Conservation (phyloP, 2,797 vertebrate genomes). For the Gymnocypris eckloni region DNA sequence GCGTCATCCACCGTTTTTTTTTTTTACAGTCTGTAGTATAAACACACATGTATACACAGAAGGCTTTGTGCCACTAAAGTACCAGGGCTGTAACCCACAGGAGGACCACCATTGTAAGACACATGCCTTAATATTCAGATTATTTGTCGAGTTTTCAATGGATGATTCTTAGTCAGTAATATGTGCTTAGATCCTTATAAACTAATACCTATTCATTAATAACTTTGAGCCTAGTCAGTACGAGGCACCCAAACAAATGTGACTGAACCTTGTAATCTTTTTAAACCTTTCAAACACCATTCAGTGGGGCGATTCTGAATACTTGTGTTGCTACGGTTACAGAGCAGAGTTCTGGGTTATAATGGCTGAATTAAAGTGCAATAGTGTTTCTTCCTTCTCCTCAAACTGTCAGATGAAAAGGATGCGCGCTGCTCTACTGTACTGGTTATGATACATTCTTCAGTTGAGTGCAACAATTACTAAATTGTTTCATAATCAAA, state of each 20-base stretch:
- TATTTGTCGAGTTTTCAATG: neutral
- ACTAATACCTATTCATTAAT: neutral
- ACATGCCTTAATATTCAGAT: neutral
- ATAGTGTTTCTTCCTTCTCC: constrained; percentile 19
- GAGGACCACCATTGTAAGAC: neutral
- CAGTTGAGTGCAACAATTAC: neutral
- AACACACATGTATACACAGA: too few species aligned
- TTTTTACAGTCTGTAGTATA: too few species aligned
- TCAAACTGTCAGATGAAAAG: constrained; percentile 17
- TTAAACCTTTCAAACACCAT: neutral
- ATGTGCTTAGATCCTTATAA: neutral
- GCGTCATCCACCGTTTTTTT: neutral
- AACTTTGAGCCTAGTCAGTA: neutral
- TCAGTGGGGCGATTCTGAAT: neutral
- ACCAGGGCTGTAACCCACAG: neutral
- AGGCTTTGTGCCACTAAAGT: neutral
- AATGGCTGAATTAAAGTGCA: constrained; percentile 40
- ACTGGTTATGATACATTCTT: neutral
- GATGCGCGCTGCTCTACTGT: neutral
- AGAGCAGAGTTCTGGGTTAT: constrained; percentile 15
- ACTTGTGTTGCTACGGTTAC: constrained; percentile 23
- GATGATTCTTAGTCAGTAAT: neutral
- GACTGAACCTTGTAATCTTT: neutral
- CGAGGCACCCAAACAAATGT: neutral
- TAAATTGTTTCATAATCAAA: neutral